phyloP scores from a whole-genome alignment of 2,888 invertebrate species.

The Phyllotreta striolata region DNA sequence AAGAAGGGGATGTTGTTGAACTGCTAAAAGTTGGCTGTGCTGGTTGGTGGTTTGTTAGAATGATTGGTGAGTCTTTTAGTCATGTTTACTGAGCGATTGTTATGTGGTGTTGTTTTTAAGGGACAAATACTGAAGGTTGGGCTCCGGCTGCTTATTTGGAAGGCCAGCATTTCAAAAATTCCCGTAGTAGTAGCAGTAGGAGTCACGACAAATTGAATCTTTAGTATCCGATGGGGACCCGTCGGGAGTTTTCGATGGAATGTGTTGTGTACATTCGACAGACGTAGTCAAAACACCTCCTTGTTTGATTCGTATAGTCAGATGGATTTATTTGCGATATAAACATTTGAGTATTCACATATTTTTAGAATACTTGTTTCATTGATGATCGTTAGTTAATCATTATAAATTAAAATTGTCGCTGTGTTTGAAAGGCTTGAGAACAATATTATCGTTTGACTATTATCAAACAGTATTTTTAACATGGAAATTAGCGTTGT shows the following conservation, averaged over 20 bases:
- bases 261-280: constrained; percentile 13
- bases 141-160: constrained; percentile 93
- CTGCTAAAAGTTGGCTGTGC: constrained; percentile 92
- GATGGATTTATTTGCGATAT: constrained; percentile 20
- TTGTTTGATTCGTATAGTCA: constrained; percentile 20
- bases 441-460: constrained; percentile 9
- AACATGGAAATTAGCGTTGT: constrained; percentile 7
- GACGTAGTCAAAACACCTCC: constrained; percentile 17
- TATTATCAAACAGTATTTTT: background rate
- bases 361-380: constrained; percentile 23
- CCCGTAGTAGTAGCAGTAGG: constrained; percentile 73
- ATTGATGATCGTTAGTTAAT: constrained; percentile 2
- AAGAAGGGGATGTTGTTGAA: constrained; percentile 90
- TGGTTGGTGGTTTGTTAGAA: constrained; percentile 96
- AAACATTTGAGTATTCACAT: background rate
- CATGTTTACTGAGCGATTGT: constrained; percentile 3
- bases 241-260: constrained; percentile 6
- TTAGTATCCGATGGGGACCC: constrained; percentile 35
- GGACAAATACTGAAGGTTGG: constrained; percentile 85
- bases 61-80: constrained; percentile 68
- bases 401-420: constrained; percentile 1
- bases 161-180: constrained; percentile 75
- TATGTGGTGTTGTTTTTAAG: constrained; percentile 59
- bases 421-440: background rate
- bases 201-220: constrained; percentile 65